phyloP scores from a whole-genome alignment of 2,888 invertebrate genomes.

The Galeruca laticollis region DNA sequence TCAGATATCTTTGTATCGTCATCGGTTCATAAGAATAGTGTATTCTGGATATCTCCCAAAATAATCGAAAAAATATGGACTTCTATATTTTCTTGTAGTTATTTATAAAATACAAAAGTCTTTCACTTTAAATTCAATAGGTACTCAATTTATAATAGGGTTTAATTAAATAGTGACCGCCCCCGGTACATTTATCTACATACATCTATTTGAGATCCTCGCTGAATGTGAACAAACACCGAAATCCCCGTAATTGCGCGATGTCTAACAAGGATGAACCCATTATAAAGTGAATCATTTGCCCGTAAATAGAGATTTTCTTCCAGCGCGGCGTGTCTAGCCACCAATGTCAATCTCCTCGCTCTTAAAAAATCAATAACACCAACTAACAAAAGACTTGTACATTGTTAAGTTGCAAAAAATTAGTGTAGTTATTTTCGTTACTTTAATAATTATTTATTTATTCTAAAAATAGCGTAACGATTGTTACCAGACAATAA shows the following conservation, averaged over 20 bases:
- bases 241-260: neutral
- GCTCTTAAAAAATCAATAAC: slow-evolving; percentile 2
- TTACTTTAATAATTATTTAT: neutral
- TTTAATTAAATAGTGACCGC: neutral
- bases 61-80: no score
- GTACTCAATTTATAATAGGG: neutral
- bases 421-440: neutral
- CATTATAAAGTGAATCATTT: neutral
- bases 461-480: neutral
- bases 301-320: neutral
- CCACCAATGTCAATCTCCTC: slow-evolving; percentile 7
- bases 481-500: neutral
- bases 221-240: neutral
- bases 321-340: neutral
- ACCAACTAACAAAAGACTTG: neutral
- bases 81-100: no score
- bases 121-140: no score
- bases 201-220: neutral
- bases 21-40: no score
- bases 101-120: no score
- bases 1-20: no score
- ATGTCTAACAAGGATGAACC: slow-evolving; percentile 2
- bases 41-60: no score
- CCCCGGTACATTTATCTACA: neutral
- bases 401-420: neutral